Conservation (phyloP, 1,140 invertebrate genomes). For the Drosophila sucinea region DNA sequence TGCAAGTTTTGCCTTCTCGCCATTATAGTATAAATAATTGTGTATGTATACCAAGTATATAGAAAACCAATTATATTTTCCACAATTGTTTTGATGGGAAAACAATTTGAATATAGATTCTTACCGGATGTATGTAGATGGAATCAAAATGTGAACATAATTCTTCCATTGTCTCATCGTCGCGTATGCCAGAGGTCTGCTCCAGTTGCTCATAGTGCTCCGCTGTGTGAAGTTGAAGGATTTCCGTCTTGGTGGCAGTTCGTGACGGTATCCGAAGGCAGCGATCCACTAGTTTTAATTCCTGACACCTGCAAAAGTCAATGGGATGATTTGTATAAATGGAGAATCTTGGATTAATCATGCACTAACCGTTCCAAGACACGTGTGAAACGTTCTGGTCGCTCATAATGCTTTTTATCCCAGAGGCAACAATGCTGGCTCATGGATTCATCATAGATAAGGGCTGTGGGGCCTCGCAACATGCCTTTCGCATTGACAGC, state of each 20-base stretch:
- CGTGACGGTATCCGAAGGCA: conserved; percentile 86
- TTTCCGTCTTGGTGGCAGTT: conserved; percentile 88
- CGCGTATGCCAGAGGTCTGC: conserved; percentile 85
- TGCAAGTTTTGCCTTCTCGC: neutral
- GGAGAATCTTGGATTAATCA: too few relatives aligned
- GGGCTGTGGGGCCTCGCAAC: conserved; percentile 87
- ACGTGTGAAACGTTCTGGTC: conserved; percentile 88
- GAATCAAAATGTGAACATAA: conserved; percentile 92
- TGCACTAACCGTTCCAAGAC: conserved; percentile 87
- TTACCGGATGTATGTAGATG: conserved; percentile 93
- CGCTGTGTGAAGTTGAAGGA: conserved; percentile 87
- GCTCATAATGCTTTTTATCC: conserved; percentile 93
- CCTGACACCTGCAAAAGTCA: conserved; percentile 86
- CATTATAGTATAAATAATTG: too few relatives aligned
- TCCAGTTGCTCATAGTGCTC: conserved; percentile 87
- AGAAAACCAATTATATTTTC: neutral
- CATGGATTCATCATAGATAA: conserved; percentile 92
- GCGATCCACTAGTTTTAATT: conserved; percentile 88
- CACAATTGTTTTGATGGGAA: conserved; percentile 13
- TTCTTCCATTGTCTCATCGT: conserved; percentile 87
- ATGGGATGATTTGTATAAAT: too few relatives aligned
- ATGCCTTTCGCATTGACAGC: conserved; percentile 87
- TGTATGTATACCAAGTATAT: too few relatives aligned
- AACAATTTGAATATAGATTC: conserved; percentile 34
- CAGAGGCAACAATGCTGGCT: conserved; percentile 91